Evolutionary conservation across 2,888 invertebrate genomes (phyloP), one percentile per base, ranked within the genome.

Genomic region (Phyto melanocephala): DNA sequence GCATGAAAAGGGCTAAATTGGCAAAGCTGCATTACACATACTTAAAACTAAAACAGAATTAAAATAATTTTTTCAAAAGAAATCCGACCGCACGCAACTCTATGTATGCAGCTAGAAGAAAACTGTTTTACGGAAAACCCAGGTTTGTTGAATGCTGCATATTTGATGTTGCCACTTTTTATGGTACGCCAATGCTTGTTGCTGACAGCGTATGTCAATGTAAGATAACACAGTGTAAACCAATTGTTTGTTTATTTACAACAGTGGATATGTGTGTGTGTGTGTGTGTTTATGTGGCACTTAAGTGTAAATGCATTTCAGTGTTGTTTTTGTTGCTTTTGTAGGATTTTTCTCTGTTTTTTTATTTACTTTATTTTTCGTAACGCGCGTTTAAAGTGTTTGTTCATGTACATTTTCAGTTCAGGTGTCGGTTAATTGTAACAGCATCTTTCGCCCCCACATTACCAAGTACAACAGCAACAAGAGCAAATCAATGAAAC

Each of bases 151-250:
- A 80, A 7, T 24, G 42, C 62, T 60, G 35, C 56, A 56, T 78
- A 62, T 78, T 68, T 74, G 62, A 63, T 60, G 67, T 58, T 78
- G 74, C 74, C 67, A 78, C 81, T 63, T 78, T 78, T 70, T 78
- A 75, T 58, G 78, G 78, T 65, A 75, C 65, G 58, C 56, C 62
- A 80, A 70, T 75, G 78, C 70, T 70, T 81, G 78, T 78, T 75
- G 83, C 78, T 81, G 83, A 83, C 74, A 78, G 81, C 71, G 81
- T 75, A 74, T 78, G 83, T 83, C 83, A 81, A 70, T 81, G 70
- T 54, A 74, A 74, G 83, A 81, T 78, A 83, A 80, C 50, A 80
- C 68, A 72, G 40, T 33, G 67, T 50, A 65, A 67, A 65, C 65
- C 47, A 35, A 71, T 22, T 33, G 50, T 72, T 52, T 80, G 67